Base-by-base conservation (phyloP, 2,797 vertebrate species). In the Molossus molossus region DNA sequence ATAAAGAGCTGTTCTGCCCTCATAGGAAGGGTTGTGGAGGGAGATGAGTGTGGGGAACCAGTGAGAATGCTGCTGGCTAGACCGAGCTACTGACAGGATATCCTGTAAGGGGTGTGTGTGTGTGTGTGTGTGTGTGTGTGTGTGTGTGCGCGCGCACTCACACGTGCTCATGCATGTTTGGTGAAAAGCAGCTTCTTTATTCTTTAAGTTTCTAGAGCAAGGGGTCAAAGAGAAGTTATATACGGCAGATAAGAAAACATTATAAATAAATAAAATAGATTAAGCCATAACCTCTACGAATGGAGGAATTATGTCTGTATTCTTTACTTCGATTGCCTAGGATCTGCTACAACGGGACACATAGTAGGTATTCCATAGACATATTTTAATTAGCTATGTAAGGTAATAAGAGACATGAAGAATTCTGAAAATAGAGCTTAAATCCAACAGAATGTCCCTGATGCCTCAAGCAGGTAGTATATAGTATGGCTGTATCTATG, bases 141-240 rank as follows among this genome's bases (percentile, higher is more conserved):
- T 21, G 50, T 14, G 29, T 1, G 18, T 3, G 6, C 10, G 0
- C 8, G 12, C 29, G 1, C 23, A 4, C 1, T 2, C 18, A 4
- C 9, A 7, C 17, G 7, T 25, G 1, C 11, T 57, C 77, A 57
- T 23, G 33, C 27, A 15, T 25, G 40, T 25, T 69, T 65, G 69
- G 11, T 25, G 27, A 83, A 76, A 93, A 53, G 20, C 9, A 91
- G 33, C 6, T 55, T 33, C 55, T 75, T 60, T 45, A 72, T 70
- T 69, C 65, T 83, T 81, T 62, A 69, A 48, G 18, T 69, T 85
- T 95, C 60, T 82, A 75, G 37, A 88, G 37, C 57, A 75, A 65
- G 23, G 84, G 5, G n/a, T 25, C 9, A 85, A 85, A 87, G n/a
- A 69, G 50, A 94, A 76, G 82, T 50, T 70, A 48, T 14, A 58